Conservation (phyloP, 2,113 vertebrate genomes). For the Malurus alboscapulatus region DNA sequence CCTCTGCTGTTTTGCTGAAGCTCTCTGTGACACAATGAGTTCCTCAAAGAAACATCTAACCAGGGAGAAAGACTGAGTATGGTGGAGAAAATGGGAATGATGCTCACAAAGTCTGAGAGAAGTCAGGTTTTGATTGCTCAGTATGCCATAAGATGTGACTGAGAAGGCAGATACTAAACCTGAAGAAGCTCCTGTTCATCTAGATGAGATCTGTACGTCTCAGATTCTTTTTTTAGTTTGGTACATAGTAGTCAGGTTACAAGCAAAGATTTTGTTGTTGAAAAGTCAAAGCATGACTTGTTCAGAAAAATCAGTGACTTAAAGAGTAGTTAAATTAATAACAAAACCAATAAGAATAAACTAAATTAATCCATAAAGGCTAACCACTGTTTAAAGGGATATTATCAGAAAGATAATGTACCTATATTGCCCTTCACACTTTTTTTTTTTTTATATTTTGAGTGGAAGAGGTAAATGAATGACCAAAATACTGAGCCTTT, state of each 20-base stretch:
- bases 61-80: background rate
- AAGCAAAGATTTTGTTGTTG: background rate
- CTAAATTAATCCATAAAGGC: background rate
- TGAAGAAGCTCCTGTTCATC: background rate
- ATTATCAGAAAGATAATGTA: background rate
- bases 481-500: background rate
- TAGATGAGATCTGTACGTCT: background rate
- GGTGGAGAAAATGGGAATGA: background rate
- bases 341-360: background rate
- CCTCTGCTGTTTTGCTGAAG: background rate
- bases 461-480: background rate
- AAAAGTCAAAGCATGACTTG: background rate
- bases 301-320: background rate
- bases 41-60: background rate
- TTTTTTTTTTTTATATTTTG: background rate
- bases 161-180: background rate
- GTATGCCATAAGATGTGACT: fast-evolving
- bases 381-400: background rate
- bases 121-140: background rate
- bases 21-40: background rate
- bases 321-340: background rate
- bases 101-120: background rate
- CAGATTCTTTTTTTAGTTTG: background rate
- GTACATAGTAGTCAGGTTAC: background rate
- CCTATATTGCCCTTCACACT: background rate